These are phyloP conservation scores for Orycteropus afer DNA, from an alignment of 2,113 vertebrate species.

Conservation along the genomic window DNA sequence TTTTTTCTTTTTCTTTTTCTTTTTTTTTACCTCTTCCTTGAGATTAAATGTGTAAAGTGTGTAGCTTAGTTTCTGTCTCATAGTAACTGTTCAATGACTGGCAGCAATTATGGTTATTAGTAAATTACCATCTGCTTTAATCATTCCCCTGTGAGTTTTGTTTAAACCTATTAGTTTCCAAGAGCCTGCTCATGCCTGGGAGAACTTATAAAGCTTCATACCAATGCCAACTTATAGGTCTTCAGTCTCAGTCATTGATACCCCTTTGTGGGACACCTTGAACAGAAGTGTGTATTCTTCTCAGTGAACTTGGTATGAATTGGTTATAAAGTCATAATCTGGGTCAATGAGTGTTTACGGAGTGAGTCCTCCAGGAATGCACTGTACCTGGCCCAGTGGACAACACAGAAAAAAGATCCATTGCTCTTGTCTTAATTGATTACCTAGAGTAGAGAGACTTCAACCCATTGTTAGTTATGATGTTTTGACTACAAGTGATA, in stretches of 20 bases:
- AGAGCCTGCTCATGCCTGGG: not conserved
- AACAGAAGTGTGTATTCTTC: not conserved
- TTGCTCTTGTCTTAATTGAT: not conserved
- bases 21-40: not conserved
- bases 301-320: not conserved
- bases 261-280: not conserved
- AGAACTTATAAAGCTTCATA: not conserved
- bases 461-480: not conserved
- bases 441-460: not conserved
- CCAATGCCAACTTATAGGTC: not conserved
- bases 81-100: constrained; percentile 30
- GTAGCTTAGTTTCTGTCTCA: not conserved
- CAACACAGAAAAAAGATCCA: not conserved
- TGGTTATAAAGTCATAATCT: accelerated
- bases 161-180: not conserved
- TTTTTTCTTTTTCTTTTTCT: not conserved
- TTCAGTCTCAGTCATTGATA: accelerated
- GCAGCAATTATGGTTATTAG: constrained; percentile 37
- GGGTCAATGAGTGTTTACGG: accelerated
- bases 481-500: not conserved
- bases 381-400: accelerated
- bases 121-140: constrained; percentile 57
- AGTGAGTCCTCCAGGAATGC: not conserved
- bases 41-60: not conserved
- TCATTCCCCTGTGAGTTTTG: constrained; percentile 1